Percentiles rank a stretch among this genome's conserved stretches.
These are phyloP conservation scores for Gobio gobio DNA, from an alignment of 2,113 vertebrate species.

Conservation along the genomic window DNA sequence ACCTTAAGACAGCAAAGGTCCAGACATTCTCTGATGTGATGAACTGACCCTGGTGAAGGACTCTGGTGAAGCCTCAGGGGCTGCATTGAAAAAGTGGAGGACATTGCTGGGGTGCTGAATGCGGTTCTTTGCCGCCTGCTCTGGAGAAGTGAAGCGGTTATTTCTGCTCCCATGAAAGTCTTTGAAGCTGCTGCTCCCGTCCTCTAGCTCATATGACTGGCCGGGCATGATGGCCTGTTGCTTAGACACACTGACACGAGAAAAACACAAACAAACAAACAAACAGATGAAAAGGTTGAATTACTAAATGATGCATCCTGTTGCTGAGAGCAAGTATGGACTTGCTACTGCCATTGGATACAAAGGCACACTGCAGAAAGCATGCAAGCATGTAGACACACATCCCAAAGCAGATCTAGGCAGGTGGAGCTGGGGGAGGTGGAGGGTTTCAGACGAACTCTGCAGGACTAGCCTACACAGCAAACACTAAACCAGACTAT, in stretches of 20 bases:
- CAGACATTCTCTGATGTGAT: neutral
- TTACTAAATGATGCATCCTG: too few relatives aligned
- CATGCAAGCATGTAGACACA: too few relatives aligned
- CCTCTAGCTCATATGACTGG: constrained; percentile 90
- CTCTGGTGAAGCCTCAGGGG: constrained; percentile 85
- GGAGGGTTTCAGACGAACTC: too few relatives aligned
- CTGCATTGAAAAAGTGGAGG: constrained; percentile 92
- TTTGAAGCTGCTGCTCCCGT: constrained; percentile 90
- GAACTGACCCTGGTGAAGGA: constrained; percentile 85
- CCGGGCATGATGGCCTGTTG: constrained; percentile 94
- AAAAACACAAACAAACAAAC: neutral
- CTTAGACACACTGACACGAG: constrained; percentile 83
- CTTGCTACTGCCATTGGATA: too few relatives aligned
- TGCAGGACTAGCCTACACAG: too few relatives aligned
- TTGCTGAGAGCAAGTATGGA: too few relatives aligned
- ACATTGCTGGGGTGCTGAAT: constrained; percentile 95
- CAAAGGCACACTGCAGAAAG: too few relatives aligned
- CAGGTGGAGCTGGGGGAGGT: too few relatives aligned
- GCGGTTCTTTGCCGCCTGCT: constrained; percentile 93
- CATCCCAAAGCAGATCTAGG: too few relatives aligned
- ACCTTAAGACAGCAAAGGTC: neutral
- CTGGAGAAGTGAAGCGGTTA: constrained; percentile 91
- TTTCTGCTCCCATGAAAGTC: constrained; percentile 92
- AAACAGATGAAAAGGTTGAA: neutral
- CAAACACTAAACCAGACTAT: too few relatives aligned